These are phyloP conservation scores for Apomyelois bistriatella DNA, from an alignment of 2,888 invertebrate species.

Conservation along the genomic window DNA sequence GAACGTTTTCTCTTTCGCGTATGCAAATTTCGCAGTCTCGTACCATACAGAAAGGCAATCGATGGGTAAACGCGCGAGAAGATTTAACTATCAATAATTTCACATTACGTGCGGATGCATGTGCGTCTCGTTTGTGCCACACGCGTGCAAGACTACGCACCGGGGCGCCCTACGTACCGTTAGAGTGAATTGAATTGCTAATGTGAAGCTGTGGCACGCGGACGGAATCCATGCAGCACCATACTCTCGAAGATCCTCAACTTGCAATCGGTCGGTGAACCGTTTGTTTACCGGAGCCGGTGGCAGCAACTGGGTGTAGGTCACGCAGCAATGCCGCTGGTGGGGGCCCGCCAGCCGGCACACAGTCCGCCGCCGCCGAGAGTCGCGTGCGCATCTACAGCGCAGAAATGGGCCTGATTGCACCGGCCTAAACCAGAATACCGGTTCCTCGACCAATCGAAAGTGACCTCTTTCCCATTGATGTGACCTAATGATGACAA, in stretches of 20 bases:
- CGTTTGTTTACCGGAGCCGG: slow-evolving; percentile 74
- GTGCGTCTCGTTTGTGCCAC: slow-evolving; percentile 59
- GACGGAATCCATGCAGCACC: slow-evolving; percentile 39
- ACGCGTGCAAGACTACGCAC: slow-evolving; percentile 52
- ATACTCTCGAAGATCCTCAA: slow-evolving; percentile 44
- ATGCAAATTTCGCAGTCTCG: slow-evolving; percentile 36
- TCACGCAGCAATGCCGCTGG: slow-evolving; percentile 56
- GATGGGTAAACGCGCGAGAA: slow-evolving; percentile 17
- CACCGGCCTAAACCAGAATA: slow-evolving; percentile 37
- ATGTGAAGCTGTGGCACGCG: slow-evolving; percentile 45
- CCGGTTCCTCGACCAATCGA: slow-evolving; percentile 42
- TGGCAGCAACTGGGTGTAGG: slow-evolving; percentile 64
- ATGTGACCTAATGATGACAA: slow-evolving; percentile 60
- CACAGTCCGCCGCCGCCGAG: slow-evolving; percentile 56
- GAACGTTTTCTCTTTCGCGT: slow-evolving; percentile 59
- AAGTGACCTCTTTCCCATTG: slow-evolving; percentile 57
- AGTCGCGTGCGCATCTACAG: slow-evolving; percentile 55
- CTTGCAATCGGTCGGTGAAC: slow-evolving; percentile 76
- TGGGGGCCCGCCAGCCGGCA: slow-evolving; percentile 40
- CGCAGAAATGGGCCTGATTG: slow-evolving; percentile 54
- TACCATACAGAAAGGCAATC: slow-evolving; percentile 17
- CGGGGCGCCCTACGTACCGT: slow-evolving; percentile 61
- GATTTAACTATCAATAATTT: neutral
- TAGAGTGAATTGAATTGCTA: slow-evolving; percentile 67
- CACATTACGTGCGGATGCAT: slow-evolving; percentile 27